Evolutionary conservation across 2,888 invertebrate genomes (phyloP), one percentile per base, ranked within the genome.

Genomic region (Papilio gigon): DNA sequence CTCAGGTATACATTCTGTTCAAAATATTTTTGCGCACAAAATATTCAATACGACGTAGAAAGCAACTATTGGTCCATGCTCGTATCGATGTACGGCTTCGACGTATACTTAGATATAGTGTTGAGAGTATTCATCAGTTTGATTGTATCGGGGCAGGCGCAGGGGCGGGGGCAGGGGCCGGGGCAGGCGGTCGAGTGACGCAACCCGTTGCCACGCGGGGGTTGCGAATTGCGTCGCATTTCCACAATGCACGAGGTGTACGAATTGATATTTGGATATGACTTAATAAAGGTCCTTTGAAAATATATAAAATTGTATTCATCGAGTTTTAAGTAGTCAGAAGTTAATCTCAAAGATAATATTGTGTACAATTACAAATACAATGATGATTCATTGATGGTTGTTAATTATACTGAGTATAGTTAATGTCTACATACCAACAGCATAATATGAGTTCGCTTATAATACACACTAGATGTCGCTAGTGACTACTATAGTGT

Each of bases 81-180:
- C 11, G 33, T 42, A 53, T 50, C 22, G 33, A 53, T 42, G 44
- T 68, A 64, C 5, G 68, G 47, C 63, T 44, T 58, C 58, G 37
- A 22, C n/a, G 17, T 59, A 62, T 60, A 37, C 61, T 71, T 70
- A 67, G 68, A 47, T 75, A 74, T 80, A 79, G 80, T 81, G 84
- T 84, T 81, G 84, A 83, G 85, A 83, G 86, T 88, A 89, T 89
- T 88, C 88, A 89, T 89, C 87, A 84, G 85, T 83, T 80, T 83
- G 88, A 87, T 86, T 87, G 88, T 87, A 84, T 80, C 79, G 79
- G 74, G 79, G 74, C 79, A 79, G 74, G 79, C 73, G 73, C 66
- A 44, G 68, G 70, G 71, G 76, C 77, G 77, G 75, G 2, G 12
- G 79, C 73, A 72, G 65, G 50, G 67, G 69, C 71, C 76, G 77